A percentile compares a stretch with the other conserved stretches of the same genome.
These are phyloP conservation scores for Platalea minor DNA, from an alignment of 2,797 vertebrate genomes.

Conservation along the genomic window DNA sequence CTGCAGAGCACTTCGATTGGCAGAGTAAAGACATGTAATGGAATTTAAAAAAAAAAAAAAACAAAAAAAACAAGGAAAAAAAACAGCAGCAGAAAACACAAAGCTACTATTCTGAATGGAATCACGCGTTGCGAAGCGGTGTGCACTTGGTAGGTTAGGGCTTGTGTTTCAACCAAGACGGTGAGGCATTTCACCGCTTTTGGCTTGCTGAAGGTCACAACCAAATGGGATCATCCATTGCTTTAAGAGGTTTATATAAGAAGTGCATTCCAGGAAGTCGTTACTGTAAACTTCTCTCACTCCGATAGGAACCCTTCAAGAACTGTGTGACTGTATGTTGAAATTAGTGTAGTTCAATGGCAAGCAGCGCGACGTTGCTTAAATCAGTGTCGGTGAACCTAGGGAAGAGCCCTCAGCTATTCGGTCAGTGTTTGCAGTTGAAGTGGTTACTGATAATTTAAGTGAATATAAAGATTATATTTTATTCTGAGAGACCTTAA, in stretches of 20 bases:
- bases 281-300: neutral
- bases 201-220: neutral
- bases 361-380: neutral
- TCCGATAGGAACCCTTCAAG: neutral
- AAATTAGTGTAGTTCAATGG: neutral
- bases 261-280: slow-evolving; percentile 13
- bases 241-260: slow-evolving; percentile 10
- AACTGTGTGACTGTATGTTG: neutral
- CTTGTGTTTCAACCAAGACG: neutral
- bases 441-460: neutral
- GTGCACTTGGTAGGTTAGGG: neutral
- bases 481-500: neutral
- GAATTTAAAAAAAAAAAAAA: neutral
- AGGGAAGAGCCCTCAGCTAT: neutral
- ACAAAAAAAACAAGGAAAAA: neutral
- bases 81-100: neutral
- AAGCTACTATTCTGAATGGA: neutral
- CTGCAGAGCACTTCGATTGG: neutral
- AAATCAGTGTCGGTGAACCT: neutral
- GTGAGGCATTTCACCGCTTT: neutral
- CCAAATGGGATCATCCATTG: neutral
- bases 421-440: neutral
- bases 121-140: neutral
- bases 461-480: neutral
- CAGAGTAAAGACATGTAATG: neutral